A percentile compares a stretch with the other conserved stretches of the same genome.
phyloP scores from a whole-genome alignment of 2,888 invertebrate genomes.

The Lasioglossum marginatum region DNA sequence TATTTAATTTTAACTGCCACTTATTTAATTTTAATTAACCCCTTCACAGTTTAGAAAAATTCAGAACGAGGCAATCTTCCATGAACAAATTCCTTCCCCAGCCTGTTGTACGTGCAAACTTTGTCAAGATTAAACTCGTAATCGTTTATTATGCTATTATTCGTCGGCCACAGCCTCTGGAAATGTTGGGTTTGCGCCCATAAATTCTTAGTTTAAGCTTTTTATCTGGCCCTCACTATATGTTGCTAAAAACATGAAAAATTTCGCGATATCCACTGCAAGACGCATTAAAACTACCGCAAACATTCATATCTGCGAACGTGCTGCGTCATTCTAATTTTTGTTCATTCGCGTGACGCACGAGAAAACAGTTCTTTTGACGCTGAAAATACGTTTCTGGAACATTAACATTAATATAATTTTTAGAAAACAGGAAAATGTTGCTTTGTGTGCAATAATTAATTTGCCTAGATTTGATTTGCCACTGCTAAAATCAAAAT shows the following conservation, averaged over 20 bases:
- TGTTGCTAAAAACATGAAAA: conserved; percentile 9
- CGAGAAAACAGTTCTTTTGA: neutral
- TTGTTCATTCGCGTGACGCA: neutral
- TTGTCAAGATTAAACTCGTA: conserved; percentile 14
- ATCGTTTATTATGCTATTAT: conserved; percentile 18
- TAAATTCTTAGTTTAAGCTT: conserved; percentile 12
- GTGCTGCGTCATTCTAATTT: neutral
- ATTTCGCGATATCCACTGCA: neutral
- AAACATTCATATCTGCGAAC: neutral
- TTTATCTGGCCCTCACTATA: neutral
- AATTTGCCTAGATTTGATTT: neutral
- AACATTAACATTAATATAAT: neutral
- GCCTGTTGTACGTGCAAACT: neutral
- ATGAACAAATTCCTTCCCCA: neutral
- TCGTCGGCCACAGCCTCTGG: neutral
- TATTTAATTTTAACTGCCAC: too few relatives aligned
- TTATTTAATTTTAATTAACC: neutral
- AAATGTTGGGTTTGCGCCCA: neutral
- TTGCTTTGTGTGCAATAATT: neutral
- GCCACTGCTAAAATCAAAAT: neutral
- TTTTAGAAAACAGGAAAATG: neutral
- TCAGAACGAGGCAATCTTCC: neutral
- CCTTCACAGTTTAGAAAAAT: neutral
- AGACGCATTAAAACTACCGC: neutral
- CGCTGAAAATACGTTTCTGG: neutral